phyloP scores from a whole-genome alignment of 1,140 invertebrate species.

The Myzus persicae region DNA sequence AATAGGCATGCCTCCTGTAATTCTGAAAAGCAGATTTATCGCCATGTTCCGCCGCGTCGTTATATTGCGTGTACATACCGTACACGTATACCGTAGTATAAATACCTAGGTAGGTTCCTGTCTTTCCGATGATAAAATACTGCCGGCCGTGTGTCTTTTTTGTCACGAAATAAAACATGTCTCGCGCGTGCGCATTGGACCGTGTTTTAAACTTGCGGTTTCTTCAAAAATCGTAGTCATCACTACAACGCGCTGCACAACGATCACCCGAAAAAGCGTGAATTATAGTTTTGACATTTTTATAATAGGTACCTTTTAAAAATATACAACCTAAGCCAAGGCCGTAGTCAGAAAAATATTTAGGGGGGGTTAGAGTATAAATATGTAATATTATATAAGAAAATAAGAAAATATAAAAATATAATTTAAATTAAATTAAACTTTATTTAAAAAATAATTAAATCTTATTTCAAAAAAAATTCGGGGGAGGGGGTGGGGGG shows the following conservation, averaged over 20 bases:
- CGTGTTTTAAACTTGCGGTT: neutral
- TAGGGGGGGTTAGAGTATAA: too few species aligned
- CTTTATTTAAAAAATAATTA: too few species aligned
- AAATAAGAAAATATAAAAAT: too few species aligned
- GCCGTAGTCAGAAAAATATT: too few species aligned
- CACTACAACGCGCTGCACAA: neutral
- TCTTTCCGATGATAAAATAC: neutral
- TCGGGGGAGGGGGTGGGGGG: too few species aligned
- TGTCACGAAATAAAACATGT: neutral
- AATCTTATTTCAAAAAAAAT: too few species aligned
- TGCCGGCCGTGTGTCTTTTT: neutral
- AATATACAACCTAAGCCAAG: neutral
- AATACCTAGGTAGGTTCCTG: neutral
- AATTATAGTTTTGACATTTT: neutral
- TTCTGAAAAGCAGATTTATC: neutral
- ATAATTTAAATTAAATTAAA: too few species aligned
- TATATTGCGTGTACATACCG: neutral
- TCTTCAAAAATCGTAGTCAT: neutral
- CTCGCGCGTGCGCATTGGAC: neutral
- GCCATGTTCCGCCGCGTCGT: neutral
- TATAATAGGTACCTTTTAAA: neutral
- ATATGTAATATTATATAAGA: too few species aligned
- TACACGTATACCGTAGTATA: too few species aligned
- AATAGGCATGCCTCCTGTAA: neutral
- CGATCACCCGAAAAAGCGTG: neutral